These are phyloP conservation scores for Caretta caretta DNA, from an alignment of 2,113 vertebrate genomes.

Conservation along the genomic window DNA sequence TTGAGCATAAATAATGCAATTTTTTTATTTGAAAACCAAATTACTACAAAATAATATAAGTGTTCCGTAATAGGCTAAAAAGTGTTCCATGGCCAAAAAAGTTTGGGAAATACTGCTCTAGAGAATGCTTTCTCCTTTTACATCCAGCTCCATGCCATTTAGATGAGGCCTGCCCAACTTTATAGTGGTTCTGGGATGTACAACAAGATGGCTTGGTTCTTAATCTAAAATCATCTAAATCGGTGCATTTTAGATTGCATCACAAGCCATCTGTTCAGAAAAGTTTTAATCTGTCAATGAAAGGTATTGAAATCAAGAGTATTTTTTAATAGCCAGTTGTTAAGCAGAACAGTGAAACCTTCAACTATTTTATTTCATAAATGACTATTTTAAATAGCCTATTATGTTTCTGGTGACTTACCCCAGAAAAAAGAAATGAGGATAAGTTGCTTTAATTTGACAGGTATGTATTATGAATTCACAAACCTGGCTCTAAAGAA, in stretches of 20 bases:
- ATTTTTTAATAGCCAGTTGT: background rate
- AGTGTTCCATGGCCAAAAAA: no score
- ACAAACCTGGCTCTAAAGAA: background rate
- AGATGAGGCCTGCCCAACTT: background rate
- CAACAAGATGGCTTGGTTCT: background rate
- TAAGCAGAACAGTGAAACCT: background rate
- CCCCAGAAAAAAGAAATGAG: no score
- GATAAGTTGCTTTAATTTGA: background rate
- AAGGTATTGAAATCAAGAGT: background rate
- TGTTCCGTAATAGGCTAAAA: no score
- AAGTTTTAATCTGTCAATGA: background rate
- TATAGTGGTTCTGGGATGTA: background rate
- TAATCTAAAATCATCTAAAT: background rate
- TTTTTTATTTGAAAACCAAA: no score
- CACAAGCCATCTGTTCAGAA: background rate
- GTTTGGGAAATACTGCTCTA: background rate
- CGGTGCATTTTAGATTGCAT: background rate
- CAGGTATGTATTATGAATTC: background rate
- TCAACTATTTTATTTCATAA: background rate
- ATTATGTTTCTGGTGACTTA: background rate
- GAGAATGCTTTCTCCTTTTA: rapidly evolving
- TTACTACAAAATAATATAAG: no score
- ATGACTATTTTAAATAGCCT: background rate
- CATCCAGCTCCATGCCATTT: background rate
- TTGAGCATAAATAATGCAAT: no score